Base-by-base conservation (phyloP, 2,797 vertebrate genomes). In the Lithobates sylvaticus region DNA sequence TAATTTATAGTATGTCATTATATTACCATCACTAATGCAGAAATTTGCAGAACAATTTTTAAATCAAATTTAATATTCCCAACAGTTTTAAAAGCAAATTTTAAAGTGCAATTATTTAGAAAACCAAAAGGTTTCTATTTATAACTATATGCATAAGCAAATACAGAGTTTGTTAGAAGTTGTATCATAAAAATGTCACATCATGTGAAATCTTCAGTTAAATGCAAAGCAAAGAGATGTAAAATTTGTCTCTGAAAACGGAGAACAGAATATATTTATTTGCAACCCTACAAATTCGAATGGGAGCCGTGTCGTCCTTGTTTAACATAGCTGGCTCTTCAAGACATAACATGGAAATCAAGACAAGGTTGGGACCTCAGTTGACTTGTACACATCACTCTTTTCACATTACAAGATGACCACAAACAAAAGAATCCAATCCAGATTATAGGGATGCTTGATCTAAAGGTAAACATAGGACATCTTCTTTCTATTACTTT, bases 341-440 rank as follows among this genome's bases (percentile, higher is more conserved):
- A 18, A 50, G 34, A 39, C 77, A 85, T 85, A 54, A 68, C 74
- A 85, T 75, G 69, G 81, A 85, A 85, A 50, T 79, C 61, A 15
- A 32, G 13, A 47, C 29, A 74, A 7, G 39, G 29, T 16, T 65
- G 9, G 2, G 36, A 85, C 84, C 69, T 79, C 13, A 29, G 39
- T 32, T 73, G 76, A 78, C 54, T 64, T 72, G 47, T n/a, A 29
- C 34, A 44, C 27, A 73, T 42, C 47, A 78, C 36, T 67, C 5
- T 27, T 21, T 72, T 26, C 21, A 84, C 54, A 84, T 78, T 79
- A 85, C 47, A 78, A 27, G 32, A 64, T 84, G 76, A 73, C 84
- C 68, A 71, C 2, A 73, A 79, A 39, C 18, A 78, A 36, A 32
- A 47, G 10, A 64, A 78, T 54, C 71, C 26, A 29, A 10, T 71